A percentile compares a stretch with the other conserved stretches of the same genome.
phyloP scores from a whole-genome alignment of 2,113 vertebrate species.

The Meles meles region DNA sequence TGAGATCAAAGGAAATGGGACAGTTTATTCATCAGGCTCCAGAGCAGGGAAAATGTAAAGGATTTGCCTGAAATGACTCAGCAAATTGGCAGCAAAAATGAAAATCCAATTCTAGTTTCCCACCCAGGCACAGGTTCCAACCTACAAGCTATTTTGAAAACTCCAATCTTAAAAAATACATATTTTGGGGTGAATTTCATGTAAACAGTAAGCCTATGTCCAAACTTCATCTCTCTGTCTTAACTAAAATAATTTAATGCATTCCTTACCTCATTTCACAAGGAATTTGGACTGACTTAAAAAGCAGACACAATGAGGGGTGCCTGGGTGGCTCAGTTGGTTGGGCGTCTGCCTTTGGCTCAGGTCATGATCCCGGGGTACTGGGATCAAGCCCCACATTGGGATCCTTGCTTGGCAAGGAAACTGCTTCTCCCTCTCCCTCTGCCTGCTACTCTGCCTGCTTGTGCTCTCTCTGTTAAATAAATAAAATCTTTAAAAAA shows the following conservation, averaged over 20 bases:
- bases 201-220: background rate
- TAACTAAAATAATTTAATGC: background rate
- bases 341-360: no score
- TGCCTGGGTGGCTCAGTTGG: no score
- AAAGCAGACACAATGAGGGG: background rate
- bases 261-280: background rate
- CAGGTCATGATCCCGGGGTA: no score
- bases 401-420: no score
- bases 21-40: background rate
- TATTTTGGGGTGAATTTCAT: background rate
- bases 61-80: background rate
- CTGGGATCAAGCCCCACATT: no score
- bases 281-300: constrained; percentile 38
- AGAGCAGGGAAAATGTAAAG: background rate
- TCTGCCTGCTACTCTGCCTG: no score
- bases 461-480: no score
- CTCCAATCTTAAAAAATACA: background rate
- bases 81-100: background rate
- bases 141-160: background rate
- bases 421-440: no score
- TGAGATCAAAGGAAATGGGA: background rate
- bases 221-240: background rate
- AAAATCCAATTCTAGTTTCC: constrained; percentile 22
- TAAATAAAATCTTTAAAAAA: no score
- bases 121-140: background rate